phyloP scores from a whole-genome alignment of 2,113 vertebrate genomes.

The Neogobius melanostomus region DNA sequence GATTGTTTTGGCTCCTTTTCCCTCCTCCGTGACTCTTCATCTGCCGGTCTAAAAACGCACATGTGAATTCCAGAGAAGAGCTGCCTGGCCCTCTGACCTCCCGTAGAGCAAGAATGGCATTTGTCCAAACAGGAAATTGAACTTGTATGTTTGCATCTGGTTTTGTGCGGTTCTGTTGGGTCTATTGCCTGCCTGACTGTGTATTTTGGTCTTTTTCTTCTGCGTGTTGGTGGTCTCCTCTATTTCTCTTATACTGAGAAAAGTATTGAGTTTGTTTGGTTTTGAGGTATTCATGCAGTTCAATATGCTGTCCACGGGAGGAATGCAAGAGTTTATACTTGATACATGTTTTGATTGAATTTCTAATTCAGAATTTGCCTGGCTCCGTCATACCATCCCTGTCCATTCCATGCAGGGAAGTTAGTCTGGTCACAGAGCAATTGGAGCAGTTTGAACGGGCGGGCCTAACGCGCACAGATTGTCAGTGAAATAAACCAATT shows the following conservation, averaged over 20 bases:
- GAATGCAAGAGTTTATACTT: not conserved
- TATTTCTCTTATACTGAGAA: constrained; percentile 24
- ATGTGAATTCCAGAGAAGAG: constrained; percentile 34
- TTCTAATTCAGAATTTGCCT: not conserved
- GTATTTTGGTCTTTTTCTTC: constrained; percentile 34
- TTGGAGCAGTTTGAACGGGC: too few species aligned
- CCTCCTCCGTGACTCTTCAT: constrained; percentile 18
- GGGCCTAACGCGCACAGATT: too few species aligned
- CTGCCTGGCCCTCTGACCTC: constrained; percentile 32
- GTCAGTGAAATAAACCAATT: too few species aligned
- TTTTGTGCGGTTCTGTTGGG: constrained; percentile 31
- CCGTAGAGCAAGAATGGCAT: constrained; percentile 52
- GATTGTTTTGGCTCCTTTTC: constrained; percentile 10
- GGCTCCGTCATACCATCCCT: not conserved
- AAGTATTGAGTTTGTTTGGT: not conserved
- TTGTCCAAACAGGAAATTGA: constrained; percentile 63
- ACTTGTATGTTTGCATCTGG: not conserved
- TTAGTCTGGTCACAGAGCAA: too few species aligned
- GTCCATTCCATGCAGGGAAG: too few species aligned
- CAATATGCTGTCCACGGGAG: not conserved
- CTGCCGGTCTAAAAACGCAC: not conserved
- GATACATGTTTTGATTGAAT: not conserved
- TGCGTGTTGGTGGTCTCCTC: constrained; percentile 37
- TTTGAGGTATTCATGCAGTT: not conserved
- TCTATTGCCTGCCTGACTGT: constrained; percentile 43